These are phyloP conservation scores for Forbesichthys papilliferus DNA, from an alignment of 2,113 vertebrate species.

Conservation along the genomic window DNA sequence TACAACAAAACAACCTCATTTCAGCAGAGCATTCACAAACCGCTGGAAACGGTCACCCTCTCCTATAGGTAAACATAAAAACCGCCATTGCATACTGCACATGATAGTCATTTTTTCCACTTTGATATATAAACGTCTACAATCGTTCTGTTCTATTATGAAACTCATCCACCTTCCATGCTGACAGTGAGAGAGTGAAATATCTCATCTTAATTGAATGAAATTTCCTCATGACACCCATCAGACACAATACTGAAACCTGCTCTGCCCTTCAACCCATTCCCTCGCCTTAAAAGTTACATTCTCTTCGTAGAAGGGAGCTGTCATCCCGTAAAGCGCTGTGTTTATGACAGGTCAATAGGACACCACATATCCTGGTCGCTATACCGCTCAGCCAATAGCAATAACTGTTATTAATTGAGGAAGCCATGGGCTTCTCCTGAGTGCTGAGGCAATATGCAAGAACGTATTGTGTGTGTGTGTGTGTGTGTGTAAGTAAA, in stretches of 20 bases:
- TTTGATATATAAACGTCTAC: too few relatives aligned
- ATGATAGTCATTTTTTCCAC: too few relatives aligned
- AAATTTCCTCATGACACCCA: conserved; percentile 34
- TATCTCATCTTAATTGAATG: conserved; percentile 51
- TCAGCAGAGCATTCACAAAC: not conserved
- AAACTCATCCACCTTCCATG: too few relatives aligned
- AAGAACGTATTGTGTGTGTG: conserved; percentile 5
- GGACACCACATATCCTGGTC: conserved; percentile 42
- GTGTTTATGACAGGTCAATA: conserved; percentile 52
- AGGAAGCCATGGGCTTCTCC: conserved; percentile 41
- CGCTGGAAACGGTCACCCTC: not conserved
- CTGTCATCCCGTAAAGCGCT: conserved; percentile 45
- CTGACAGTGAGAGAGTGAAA: conserved; percentile 8
- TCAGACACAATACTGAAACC: conserved; percentile 36
- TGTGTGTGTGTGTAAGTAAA: conserved; percentile 22
- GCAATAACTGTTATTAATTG: conserved; percentile 67
- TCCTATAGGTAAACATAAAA: too few relatives aligned
- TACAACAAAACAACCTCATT: not conserved
- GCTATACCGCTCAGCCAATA: conserved; percentile 48
- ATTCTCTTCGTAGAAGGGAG: conserved; percentile 37
- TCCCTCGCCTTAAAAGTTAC: conserved; percentile 44
- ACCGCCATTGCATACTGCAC: too few relatives aligned
- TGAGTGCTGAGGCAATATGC: conserved; percentile 54
- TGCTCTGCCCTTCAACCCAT: not conserved
- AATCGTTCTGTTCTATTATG: too few relatives aligned